phyloP scores from a whole-genome alignment of 2,888 invertebrate species.

The Orthosia gothica region DNA sequence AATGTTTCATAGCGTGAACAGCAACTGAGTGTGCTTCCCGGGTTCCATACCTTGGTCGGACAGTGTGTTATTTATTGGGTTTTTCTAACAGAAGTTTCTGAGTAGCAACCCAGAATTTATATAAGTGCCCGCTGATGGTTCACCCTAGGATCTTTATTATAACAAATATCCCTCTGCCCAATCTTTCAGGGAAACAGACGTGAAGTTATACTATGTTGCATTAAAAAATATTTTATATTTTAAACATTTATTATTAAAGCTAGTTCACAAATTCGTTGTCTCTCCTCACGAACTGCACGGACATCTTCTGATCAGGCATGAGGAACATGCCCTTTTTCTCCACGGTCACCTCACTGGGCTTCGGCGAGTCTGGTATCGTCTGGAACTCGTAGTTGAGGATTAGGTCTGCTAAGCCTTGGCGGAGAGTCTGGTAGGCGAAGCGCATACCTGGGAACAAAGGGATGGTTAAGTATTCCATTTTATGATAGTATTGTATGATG shows the following conservation, averaged over 20 bases:
- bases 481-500: no score
- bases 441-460: conserved; percentile 68
- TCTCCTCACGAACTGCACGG: conserved; percentile 60
- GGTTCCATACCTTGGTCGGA: no score
- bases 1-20: no score
- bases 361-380: conserved; percentile 51
- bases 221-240: background rate
- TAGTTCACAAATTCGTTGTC: conserved; percentile 36
- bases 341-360: conserved; percentile 59
- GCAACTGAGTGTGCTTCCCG: no score
- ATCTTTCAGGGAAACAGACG: no score
- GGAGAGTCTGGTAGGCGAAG: conserved; percentile 69
- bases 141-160: no score
- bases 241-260: conserved; percentile 3
- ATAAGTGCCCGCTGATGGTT: no score
- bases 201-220: no score
- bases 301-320: conserved; percentile 65
- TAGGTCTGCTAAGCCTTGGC: conserved; percentile 67
- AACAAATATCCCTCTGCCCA: no score
- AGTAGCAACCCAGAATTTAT: no score
- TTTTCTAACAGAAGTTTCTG: no score
- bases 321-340: conserved; percentile 69
- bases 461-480: background rate
- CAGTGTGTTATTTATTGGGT: no score
- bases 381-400: conserved; percentile 66